Conservation (phyloP, 2,888 invertebrate genomes). For the Drosophila vallismaia region DNA sequence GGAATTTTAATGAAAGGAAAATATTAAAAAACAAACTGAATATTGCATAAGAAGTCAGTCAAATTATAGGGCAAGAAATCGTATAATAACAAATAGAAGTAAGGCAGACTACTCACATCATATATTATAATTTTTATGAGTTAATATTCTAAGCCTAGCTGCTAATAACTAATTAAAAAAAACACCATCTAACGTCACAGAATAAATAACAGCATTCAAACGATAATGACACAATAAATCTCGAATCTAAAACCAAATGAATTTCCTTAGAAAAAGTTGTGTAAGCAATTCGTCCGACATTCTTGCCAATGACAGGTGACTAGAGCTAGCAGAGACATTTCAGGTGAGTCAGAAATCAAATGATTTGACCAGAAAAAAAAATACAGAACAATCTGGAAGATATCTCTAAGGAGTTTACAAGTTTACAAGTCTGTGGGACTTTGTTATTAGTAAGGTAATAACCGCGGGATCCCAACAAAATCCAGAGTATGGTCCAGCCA, state of each 20-base stretch:
- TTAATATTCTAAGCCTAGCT: background rate
- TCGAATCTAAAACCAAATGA: constrained; percentile 9
- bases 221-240: constrained; percentile 28
- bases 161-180: constrained; percentile 10
- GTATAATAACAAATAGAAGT: no score
- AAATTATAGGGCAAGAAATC: background rate
- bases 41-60: background rate
- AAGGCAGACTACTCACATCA: background rate
- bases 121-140: constrained; percentile 11
- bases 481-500: constrained; percentile 9
- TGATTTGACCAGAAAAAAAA: constrained; percentile 15
- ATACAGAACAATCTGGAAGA: background rate
- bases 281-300: constrained; percentile 35
- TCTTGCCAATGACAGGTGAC: background rate
- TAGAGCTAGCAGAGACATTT: constrained; percentile 3
- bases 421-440: constrained; percentile 51
- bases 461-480: constrained; percentile 46
- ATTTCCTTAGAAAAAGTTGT: constrained; percentile 32
- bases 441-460: constrained; percentile 71
- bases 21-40: constrained; percentile 6
- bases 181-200: constrained; percentile 5
- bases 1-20: constrained; percentile 72
- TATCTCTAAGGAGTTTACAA: constrained; percentile 34
- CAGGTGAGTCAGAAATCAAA: constrained; percentile 37
- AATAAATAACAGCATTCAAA: constrained; percentile 12